A percentile compares a stretch with the other conserved stretches of the same genome.
These are phyloP conservation scores for Drosophila paramelanica DNA, from an alignment of 2,888 invertebrate species.

Conservation along the genomic window DNA sequence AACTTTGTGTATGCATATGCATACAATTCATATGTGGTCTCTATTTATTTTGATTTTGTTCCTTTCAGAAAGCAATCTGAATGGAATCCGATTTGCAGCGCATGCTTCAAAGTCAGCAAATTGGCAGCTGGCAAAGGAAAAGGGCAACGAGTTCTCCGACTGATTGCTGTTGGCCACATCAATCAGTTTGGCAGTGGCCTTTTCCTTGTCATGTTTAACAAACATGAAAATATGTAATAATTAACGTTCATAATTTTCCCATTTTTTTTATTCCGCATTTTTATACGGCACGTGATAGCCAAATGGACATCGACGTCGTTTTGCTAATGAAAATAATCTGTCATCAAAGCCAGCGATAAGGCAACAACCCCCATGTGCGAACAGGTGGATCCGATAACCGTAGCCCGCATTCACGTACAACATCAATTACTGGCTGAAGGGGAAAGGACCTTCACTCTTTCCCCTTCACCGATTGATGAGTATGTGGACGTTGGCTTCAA, in stretches of 20 bases:
- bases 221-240: conserved; percentile 73
- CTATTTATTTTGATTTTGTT: conserved; percentile 41
- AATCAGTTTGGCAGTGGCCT: conserved; percentile 39
- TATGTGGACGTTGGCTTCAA: conserved; percentile 64
- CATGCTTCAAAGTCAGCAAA: conserved; percentile 63
- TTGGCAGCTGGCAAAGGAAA: conserved; percentile 49
- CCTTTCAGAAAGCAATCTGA: conserved; percentile 59
- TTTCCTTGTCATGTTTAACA: conserved; percentile 65
- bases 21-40: conserved; percentile 32
- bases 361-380: conserved; percentile 41
- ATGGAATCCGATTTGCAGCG: conserved; percentile 70
- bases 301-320: conserved; percentile 55
- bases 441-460: neutral
- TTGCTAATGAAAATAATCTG: conserved; percentile 83
- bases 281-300: conserved; percentile 27
- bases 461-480: conserved; percentile 10
- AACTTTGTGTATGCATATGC: conserved; percentile 58
- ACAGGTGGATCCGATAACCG: conserved; percentile 66
- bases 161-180: conserved; percentile 61
- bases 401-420: neutral
- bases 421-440: neutral
- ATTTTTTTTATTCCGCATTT: neutral
- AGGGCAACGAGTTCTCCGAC: conserved; percentile 5
- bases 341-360: conserved; percentile 76
- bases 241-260: conserved; percentile 68